Evolutionary conservation across 2,113 vertebrate species (phyloP), one percentile per base, ranked within the genome.

Genomic region (Corythaeola cristata): DNA sequence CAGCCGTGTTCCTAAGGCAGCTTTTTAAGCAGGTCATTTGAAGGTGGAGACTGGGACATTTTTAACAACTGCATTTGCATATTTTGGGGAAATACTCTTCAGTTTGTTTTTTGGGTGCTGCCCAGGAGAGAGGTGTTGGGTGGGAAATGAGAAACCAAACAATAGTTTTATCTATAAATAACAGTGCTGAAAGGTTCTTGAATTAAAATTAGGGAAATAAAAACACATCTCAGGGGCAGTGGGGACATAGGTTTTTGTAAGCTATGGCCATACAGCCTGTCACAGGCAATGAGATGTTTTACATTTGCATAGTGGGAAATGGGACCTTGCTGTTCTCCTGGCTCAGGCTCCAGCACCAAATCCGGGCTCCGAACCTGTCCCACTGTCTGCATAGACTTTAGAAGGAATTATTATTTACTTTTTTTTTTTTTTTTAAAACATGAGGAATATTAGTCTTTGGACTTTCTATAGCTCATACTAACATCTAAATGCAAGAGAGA

Each of bases 401-500:
- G 30, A 64, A 41, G 7, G 16, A 66, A 15, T 56, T 47, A 37
- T 6, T 68, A 8, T 35, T 76, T 55, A 44, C 28, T 47, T 15
- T 18, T 6, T 37, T n/a, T n/a, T n/a, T n/a, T n/a, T 71, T 27
- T 20, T 37, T 32, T 17, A 2, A 12, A 52, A 32, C 1, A 0
- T 35, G 55, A 88, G 19, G 10, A 63, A 28, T 72, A 24, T 47
- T 49, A n/a, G 23, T 47, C 15, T 75, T 75, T 20, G 28, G 37
- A 9, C 7, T 60, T 75, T 67, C 15, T 82, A 53, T 10, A 53
- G 19, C 39, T 76, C 28, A 12, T 20, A 18, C 5, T 32, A 78
- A 41, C 26, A 71, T 11, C 32, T 35, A 84, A 63, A 59, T 45
- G 28, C 15, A 45, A 52, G 22, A 37, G 9, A 68, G 53, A 67